Base-by-base conservation (phyloP, 2,888 invertebrate genomes). In the Drosophila quinaria region DNA sequence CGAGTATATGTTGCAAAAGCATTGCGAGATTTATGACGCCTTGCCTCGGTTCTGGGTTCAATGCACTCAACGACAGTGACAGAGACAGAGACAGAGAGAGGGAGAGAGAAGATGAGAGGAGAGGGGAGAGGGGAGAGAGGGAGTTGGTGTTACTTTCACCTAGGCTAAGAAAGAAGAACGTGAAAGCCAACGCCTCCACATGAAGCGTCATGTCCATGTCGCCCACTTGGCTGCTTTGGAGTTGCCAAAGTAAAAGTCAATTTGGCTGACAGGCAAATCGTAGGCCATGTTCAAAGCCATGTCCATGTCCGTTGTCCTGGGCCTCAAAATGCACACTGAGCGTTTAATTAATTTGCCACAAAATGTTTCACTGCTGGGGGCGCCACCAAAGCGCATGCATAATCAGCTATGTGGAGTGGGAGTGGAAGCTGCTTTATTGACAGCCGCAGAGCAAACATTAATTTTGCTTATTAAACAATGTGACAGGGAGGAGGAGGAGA, bases 271-370 rank as follows among this genome's bases (percentile, higher is more conserved):
- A 82, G 87, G 89, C 83, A 77, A 73, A 77, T 74, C 74, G 79
- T 60, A 63, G 62, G 51, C 69, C 44, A 62, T 39, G 61, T 58
- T 42, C 65, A 59, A 33, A 56, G 46, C 33, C 58, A 41, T 39
- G 61, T 68, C 55, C 49, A 64, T 58, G 64, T 41, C 41, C 59
- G 55, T 56, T 74, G 70, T 82, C 75, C 63, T 56, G 41, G 52
- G 46, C 64, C 41, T 42, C 41, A 42, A 42, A 19, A 2, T 17
- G 33, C 61, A 50, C 47, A 42, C 52, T 47, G 63, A 70, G 60
- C 79, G 75, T 86, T 86, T 86, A 90, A 90, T 86, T 86, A 86
- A 86, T 86, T 88, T 90, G 78, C 90, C 74, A 82, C 89, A 87
- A 86, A 85, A 83, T 83, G 80, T 80, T 68, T 66, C 69, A 49